These are phyloP conservation scores for Campylomormyrus tamandua DNA, from an alignment of 2,113 vertebrate genomes.

Conservation along the genomic window DNA sequence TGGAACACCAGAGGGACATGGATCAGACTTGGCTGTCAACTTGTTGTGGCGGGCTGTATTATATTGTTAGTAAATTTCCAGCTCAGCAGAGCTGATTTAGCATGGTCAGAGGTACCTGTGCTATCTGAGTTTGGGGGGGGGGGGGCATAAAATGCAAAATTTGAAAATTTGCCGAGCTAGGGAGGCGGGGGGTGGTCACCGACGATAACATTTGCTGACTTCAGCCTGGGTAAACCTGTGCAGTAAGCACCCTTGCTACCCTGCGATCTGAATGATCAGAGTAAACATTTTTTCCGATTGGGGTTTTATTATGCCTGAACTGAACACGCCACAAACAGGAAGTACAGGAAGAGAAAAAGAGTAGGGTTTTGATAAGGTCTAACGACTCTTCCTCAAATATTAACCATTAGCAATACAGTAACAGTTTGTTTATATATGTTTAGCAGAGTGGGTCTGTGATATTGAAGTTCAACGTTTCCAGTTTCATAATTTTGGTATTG, in stretches of 20 bases:
- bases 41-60: not conserved
- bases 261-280: not conserved
- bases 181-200: not conserved
- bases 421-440: not conserved
- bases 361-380: not conserved
- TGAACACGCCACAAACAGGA: not conserved
- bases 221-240: not conserved
- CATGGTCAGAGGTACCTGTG: not conserved
- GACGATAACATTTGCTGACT: not conserved
- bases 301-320: not conserved
- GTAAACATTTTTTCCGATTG: not conserved
- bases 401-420: not conserved
- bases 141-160: not conserved
- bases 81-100: not conserved
- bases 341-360: not conserved
- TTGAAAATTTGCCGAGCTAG: not conserved
- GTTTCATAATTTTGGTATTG: not conserved
- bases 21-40: not conserved
- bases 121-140: not conserved
- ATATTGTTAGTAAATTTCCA: not conserved
- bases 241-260: too few species aligned
- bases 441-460: not conserved
- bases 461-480: not conserved
- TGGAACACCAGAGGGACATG: not conserved
- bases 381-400: not conserved